phyloP scores from a whole-genome alignment of 2,113 vertebrate genomes.

The Procavia capensis region DNA sequence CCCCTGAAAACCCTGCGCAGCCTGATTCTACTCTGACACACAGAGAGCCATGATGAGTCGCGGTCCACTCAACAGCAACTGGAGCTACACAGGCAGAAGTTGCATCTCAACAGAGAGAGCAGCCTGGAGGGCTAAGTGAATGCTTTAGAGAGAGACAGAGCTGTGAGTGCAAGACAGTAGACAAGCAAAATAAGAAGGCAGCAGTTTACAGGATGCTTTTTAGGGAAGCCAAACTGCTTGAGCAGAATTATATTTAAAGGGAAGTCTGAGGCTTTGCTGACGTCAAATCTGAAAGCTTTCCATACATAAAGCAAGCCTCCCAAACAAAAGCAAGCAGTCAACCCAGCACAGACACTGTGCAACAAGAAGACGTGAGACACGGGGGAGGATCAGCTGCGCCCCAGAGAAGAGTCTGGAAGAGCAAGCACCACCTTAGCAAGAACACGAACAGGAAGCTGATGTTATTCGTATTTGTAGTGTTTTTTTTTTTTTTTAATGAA shows the following conservation, averaged over 20 bases:
- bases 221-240: not conserved
- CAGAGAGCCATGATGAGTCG: no score
- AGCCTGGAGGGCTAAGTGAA: not conserved
- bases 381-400: not conserved
- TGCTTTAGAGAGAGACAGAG: not conserved
- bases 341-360: not conserved
- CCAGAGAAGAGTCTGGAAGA: not conserved
- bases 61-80: no score
- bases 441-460: not conserved
- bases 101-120: not conserved
- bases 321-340: not conserved
- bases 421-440: not conserved
- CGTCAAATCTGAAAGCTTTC: not conserved
- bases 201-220: not conserved
- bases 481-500: not conserved
- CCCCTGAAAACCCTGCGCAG: not conserved
- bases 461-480: not conserved
- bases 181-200: not conserved
- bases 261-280: constrained; percentile 21
- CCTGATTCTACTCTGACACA: no score
- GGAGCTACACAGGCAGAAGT: not conserved
- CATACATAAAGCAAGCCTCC: not conserved
- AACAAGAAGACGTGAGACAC: not conserved
- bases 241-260: not conserved
- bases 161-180: not conserved